Percentiles rank a stretch among this genome's conserved stretches.
Evolutionary conservation across 2,113 vertebrate genomes (phyloP).

Genomic region (Dasyornis broadbenti): DNA sequence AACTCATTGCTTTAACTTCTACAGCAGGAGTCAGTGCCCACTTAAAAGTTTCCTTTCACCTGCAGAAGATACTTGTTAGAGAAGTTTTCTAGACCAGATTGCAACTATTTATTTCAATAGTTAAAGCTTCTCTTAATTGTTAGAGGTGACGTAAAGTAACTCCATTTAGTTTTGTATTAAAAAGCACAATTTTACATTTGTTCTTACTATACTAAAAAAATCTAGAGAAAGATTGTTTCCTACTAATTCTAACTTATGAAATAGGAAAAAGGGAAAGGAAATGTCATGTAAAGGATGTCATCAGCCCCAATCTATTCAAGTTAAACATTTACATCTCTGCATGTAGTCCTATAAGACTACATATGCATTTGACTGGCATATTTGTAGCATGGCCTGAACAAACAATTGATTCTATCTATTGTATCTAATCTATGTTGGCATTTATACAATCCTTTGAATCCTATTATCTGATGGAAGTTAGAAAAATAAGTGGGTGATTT

Average conservation of each 20-base stretch:
- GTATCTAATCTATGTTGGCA: conserved; percentile 52
- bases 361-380: conserved; percentile 28
- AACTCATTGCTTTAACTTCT: not conserved
- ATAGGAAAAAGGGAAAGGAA: not conserved
- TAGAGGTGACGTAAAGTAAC: not conserved
- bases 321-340: conserved; percentile 23
- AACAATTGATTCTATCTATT: conserved; percentile 52
- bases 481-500: conserved; percentile 53
- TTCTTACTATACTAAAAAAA: not conserved
- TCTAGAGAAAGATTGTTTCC: not conserved
- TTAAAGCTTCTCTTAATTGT: not conserved
- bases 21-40: not conserved
- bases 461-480: conserved; percentile 36
- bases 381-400: not conserved
- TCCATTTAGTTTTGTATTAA: not conserved
- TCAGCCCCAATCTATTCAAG: not conserved
- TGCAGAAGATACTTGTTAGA: not conserved
- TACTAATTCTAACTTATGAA: not conserved
- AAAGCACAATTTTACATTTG: not conserved
- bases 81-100: not conserved
- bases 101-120: not conserved
- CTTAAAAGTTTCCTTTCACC: not conserved
- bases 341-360: conserved; percentile 28
- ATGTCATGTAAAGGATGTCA: not conserved
- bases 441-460: conserved; percentile 50